These are phyloP conservation scores for Morinoia aosen DNA, from an alignment of 2,888 invertebrate species.

Conservation along the genomic window DNA sequence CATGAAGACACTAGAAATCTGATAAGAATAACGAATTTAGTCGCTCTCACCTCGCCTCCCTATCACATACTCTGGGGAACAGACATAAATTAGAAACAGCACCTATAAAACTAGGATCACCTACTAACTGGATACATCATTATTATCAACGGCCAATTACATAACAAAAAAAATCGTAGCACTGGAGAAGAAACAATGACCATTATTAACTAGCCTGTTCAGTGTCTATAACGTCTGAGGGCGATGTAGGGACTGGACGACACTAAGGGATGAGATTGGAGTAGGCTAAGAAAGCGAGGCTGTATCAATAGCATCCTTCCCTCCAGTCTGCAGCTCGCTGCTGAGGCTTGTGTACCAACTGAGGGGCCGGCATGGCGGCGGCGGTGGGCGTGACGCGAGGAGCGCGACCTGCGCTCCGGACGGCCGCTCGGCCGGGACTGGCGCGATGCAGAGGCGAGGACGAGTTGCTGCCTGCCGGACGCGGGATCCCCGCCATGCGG, in stretches of 20 bases:
- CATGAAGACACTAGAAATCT: neutral
- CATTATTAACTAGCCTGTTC: neutral
- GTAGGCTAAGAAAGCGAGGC: neutral
- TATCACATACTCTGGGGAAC: neutral
- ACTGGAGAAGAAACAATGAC: neutral
- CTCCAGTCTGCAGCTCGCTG: slow-evolving; percentile 43
- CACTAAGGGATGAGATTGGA: neutral
- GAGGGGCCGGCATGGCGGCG: slow-evolving; percentile 10
- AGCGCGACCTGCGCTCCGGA: slow-evolving; percentile 11
- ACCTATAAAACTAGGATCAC: neutral
- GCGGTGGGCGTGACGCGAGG: slow-evolving; percentile 47
- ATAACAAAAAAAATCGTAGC: neutral
- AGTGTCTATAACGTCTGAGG: neutral
- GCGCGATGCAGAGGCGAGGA: slow-evolving; percentile 11
- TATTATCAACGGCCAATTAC: neutral
- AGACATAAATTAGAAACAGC: neutral
- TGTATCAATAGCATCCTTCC: slow-evolving; percentile 49
- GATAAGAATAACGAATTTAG: neutral
- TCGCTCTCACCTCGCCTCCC: neutral
- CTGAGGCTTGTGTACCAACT: slow-evolving; percentile 6
- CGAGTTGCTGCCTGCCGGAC: slow-evolving; percentile 14
- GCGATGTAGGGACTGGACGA: neutral
- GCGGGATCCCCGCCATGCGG: slow-evolving; percentile 44
- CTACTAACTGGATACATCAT: neutral
- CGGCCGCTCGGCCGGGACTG: slow-evolving; percentile 6